These are phyloP conservation scores for Tokudaia muenninki DNA, from an alignment of 2,797 vertebrate genomes.

Conservation along the genomic window DNA sequence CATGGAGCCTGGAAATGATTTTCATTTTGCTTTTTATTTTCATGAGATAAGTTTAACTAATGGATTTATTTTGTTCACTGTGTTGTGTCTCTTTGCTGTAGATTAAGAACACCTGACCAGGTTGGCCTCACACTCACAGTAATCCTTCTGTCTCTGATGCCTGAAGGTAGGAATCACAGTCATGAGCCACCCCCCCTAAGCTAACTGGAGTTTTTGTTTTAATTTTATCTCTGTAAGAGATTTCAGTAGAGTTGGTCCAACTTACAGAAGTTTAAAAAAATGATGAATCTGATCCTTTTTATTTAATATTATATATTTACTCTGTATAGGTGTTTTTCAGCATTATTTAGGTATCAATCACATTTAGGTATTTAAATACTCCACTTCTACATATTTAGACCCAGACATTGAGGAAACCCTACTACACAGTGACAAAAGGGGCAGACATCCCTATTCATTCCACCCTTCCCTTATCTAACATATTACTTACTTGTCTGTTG, in stretches of 20 bases:
- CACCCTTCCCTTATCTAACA: not conserved
- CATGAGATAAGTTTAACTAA: not conserved
- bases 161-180: too few species aligned
- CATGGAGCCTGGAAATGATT: not conserved
- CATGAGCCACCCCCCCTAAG: not conserved
- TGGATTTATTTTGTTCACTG: not conserved
- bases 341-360: not conserved
- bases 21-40: not conserved
- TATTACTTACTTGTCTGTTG: not conserved
- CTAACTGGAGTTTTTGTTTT: slow-evolving; percentile 22
- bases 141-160: not conserved
- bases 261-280: not conserved
- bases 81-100: not conserved
- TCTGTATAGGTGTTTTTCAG: not conserved
- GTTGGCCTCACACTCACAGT: not conserved
- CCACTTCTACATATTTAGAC: not conserved
- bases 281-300: not conserved
- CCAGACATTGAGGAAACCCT: not conserved
- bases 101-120: not conserved
- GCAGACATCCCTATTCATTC: not conserved
- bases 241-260: slow-evolving; percentile 71
- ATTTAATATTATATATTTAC: not conserved
- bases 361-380: not conserved
- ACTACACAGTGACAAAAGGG: not conserved
- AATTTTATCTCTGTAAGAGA: slow-evolving; percentile 60